A percentile compares a stretch with the other conserved stretches of the same genome.
Conservation (phyloP, 2,113 vertebrate species). For the Gorsachius goisagi region DNA sequence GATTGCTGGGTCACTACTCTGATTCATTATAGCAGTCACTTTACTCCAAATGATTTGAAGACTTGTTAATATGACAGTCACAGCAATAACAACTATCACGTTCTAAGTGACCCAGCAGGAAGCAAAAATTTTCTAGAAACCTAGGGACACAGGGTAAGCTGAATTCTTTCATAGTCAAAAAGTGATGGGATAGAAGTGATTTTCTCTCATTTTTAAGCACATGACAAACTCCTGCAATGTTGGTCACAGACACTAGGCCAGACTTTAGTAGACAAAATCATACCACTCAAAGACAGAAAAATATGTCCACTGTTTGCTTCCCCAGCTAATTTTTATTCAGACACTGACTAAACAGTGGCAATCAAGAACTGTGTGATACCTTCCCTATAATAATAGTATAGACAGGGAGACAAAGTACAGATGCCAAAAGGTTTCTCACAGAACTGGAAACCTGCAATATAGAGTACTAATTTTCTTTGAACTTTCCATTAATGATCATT, state of each 20-base stretch:
- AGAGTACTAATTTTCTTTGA: constrained; percentile 6
- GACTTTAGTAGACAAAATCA: not conserved
- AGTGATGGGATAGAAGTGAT: not conserved
- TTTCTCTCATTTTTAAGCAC: not conserved
- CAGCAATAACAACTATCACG: not conserved
- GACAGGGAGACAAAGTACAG: not conserved
- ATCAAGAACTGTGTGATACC: not conserved
- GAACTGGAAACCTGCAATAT: not conserved
- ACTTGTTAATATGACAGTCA: not conserved
- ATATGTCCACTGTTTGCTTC: not conserved
- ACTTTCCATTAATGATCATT: constrained; percentile 8
- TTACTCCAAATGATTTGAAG: not conserved
- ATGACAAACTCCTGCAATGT: not conserved
- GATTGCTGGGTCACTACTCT: not conserved
- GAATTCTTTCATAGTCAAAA: not conserved
- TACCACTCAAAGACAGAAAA: not conserved
- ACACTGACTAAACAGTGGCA: not conserved
- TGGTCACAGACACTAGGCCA: not conserved
- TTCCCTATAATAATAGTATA: not conserved
- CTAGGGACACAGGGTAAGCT: not conserved
- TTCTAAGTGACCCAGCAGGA: not conserved
- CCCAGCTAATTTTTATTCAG: not conserved
- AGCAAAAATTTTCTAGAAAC: not conserved
- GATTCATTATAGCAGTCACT: not conserved
- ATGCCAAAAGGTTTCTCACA: not conserved